Conservation (phyloP, 2,797 vertebrate species). For the Enoplosus armatus region DNA sequence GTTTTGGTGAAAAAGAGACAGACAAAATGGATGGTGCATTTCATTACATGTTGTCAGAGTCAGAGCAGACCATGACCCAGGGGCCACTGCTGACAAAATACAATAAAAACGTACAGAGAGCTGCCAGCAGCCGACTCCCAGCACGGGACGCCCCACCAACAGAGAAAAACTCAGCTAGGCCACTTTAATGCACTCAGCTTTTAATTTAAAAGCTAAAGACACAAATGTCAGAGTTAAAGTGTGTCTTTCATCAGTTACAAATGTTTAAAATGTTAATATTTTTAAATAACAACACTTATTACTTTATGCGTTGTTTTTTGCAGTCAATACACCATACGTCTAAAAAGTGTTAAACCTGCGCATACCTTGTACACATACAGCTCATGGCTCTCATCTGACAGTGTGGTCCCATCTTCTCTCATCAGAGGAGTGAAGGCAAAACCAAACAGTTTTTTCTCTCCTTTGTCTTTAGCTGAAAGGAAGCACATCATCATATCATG, state of each 20-base stretch:
- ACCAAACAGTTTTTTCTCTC: conserved; percentile 98
- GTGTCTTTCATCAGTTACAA: background rate
- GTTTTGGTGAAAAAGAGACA: conserved; percentile 1
- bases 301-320: background rate
- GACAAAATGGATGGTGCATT: conserved; percentile 5
- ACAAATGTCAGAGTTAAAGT: background rate
- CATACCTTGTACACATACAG: conserved; percentile 99
- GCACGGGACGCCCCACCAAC: background rate
- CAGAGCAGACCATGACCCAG: background rate
- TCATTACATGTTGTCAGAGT: conserved; percentile 1
- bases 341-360: background rate
- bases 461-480: conserved; percentile 96
- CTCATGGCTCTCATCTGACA: conserved; percentile 97
- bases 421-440: conserved; percentile 98
- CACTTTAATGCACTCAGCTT: background rate
- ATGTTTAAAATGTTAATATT: background rate
- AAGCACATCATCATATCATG: conserved; percentile 32
- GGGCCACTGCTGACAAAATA: conserved; percentile 8
- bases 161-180: background rate
- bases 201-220: conserved; percentile 14
- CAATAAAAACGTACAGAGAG: conserved; percentile 19
- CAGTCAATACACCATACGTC: background rate
- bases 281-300: background rate
- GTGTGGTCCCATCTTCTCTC: conserved; percentile 98
- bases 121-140: background rate